Conservation (phyloP, 2,113 vertebrate genomes). For the Acanthisitta chloris region DNA sequence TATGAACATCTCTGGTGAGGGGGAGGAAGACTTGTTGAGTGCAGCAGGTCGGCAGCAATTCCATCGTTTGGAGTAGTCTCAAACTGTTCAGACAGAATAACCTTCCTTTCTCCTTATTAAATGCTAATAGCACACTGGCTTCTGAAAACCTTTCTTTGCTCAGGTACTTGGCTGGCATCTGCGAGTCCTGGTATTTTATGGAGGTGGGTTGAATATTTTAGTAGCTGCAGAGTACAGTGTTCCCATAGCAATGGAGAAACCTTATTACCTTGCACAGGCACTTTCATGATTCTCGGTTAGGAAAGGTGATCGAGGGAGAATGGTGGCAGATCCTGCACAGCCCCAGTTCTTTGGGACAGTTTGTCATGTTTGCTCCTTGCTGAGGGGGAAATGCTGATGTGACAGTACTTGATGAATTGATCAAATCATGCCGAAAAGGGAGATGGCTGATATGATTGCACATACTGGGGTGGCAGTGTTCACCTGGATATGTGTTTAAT, state of each 20-base stretch:
- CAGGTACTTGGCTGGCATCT: conserved; percentile 4
- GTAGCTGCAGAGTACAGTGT: neutral
- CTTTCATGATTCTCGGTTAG: neutral
- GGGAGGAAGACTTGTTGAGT: neutral
- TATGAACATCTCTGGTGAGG: neutral
- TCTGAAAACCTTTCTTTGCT: conserved; percentile 1
- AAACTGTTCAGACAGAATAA: neutral
- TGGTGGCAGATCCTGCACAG: neutral
- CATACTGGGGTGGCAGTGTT: neutral
- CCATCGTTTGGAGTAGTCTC: neutral
- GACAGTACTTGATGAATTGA: neutral
- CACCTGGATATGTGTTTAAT: neutral
- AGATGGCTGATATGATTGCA: neutral
- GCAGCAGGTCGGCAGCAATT: neutral
- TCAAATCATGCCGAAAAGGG: neutral
- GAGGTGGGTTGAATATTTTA: conserved; percentile 18
- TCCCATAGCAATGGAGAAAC: conserved; percentile 49
- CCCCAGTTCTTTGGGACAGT: neutral
- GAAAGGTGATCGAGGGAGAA: neutral
- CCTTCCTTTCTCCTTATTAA: neutral
- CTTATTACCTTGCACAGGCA: neutral
- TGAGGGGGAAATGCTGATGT: neutral
- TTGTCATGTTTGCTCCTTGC: neutral
- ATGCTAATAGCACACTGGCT: neutral
- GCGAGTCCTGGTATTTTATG: neutral